A percentile compares a stretch with the other conserved stretches of the same genome.
Conservation (phyloP, 2,888 invertebrate species). For the Hypomecis punctinalis region DNA sequence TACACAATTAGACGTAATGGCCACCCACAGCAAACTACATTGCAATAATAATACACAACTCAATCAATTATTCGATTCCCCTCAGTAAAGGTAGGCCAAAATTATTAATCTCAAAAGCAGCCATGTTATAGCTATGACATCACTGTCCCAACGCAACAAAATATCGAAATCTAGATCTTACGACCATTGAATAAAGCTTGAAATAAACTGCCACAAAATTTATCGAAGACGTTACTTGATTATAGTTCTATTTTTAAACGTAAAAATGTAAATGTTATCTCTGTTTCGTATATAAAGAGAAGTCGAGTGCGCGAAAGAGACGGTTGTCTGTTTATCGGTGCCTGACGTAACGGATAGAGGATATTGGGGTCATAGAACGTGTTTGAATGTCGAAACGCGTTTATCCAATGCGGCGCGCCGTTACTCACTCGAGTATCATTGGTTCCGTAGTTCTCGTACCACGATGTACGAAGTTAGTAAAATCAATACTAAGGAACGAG, state of each 20-base stretch:
- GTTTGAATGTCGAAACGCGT: slow-evolving; percentile 83
- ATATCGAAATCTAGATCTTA: slow-evolving; percentile 27
- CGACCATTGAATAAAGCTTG: slow-evolving; percentile 28
- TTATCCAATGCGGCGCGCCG: slow-evolving; percentile 78
- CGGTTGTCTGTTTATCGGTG: slow-evolving; percentile 52
- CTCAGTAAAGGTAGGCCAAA: slow-evolving; percentile 38
- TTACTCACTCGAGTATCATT: slow-evolving; percentile 69
- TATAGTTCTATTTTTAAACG: slow-evolving; percentile 55
- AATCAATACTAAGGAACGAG: slow-evolving; percentile 67
- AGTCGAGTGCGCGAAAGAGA: slow-evolving; percentile 63
- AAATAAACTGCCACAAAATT: slow-evolving; percentile 35
- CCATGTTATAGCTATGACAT: slow-evolving; percentile 35
- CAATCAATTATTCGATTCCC: slow-evolving; percentile 20
- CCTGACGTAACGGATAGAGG: slow-evolving; percentile 53
- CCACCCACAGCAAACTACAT: slow-evolving; percentile 3
- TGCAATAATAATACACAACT: slow-evolving; percentile 6
- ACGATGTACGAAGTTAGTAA: slow-evolving; percentile 48
- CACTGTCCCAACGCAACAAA: slow-evolving; percentile 2
- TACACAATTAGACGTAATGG: slow-evolving; percentile 12
- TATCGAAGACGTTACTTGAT: slow-evolving; percentile 58
- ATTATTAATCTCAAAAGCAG: slow-evolving; percentile 29
- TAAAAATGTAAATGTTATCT: slow-evolving; percentile 57
- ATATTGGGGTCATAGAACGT: slow-evolving; percentile 82
- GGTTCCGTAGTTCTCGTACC: slow-evolving; percentile 70
- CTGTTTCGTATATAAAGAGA: slow-evolving; percentile 54